Evolutionary conservation across 2,113 vertebrate species (phyloP), one percentile per base, ranked within the genome.

Genomic region (Charadrius vociferus): DNA sequence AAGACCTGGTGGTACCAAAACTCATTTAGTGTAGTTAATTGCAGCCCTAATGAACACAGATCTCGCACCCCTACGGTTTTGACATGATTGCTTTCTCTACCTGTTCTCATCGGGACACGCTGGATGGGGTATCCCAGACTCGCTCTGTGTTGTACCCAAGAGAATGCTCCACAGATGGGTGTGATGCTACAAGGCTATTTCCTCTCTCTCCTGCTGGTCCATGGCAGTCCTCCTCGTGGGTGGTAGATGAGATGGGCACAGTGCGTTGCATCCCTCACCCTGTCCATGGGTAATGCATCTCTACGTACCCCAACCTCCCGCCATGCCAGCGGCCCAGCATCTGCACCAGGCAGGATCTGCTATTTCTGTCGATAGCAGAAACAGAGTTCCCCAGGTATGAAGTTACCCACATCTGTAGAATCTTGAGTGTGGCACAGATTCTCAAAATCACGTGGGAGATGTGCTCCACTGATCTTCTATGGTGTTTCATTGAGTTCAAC

Each of bases 111-210:
- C 2, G 2, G 23, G 9, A 45, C 9, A 3, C 29, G 29, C 30
- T 1, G 1, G 56, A 29, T 8, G 0, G 11, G 50, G 10, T 29
- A 32, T n/a, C 47, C 84, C 70, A 37, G 52, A 0, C 56, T 26
- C 3, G 7, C 10, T 63, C 39, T 21, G 43, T 9, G 45, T 6
- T 13, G 63, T 47, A 32, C 30, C 23, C 56, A 34, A 26, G 27
- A 52, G 49, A 8, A 3, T 19, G 11, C 30, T 55, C 80, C 43
- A 74, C 68, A 37, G 72, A 20, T 6, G 45, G 67, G n/a, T 26
- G 66, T 20, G 72, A 65, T 59, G 39, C 50, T 30, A 27, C 14
- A 7, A 22, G 45, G 20, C 23, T 6, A 11, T 61, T 20, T 36
- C 67, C 50, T n/a, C 49, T 6, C 24, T 17, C 12, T 49, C 34